Base-by-base conservation (phyloP, 30 jellyfish, hydroid and myxozoan species). In the Phacellophora camtschatica region DNA sequence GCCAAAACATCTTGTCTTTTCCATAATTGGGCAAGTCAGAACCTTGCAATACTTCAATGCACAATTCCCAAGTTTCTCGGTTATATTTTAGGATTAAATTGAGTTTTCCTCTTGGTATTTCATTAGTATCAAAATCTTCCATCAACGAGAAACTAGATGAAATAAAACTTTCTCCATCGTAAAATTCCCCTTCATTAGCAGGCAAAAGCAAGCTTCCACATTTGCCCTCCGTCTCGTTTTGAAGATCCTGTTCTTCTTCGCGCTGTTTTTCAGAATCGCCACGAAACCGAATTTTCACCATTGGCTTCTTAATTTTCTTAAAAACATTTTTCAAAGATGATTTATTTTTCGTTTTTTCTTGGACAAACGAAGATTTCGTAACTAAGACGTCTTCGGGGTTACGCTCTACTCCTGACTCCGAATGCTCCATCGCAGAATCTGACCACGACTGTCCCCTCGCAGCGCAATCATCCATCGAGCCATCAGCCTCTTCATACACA, bases 11-110 rank as follows among this genome's bases (percentile, higher is more conserved):
- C 42, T 75, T 75, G 25, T 79, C 96, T 18, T 62, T 69, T 22
- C 86, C 85, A 0, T 88, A 55, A n/a, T 82, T n/a, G 33, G 67
- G 32, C 34, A 93, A 69, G 53, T 78, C 87, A 20, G 83, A 80
- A 10, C 96, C 99, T 74, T 93, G 99, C 73, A 83, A 86, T 2
- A 76, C 96, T 29, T 90, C 97, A 4, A 93, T 71, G n/a, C 74
- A 37, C 46, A 93, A 28, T 43, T 35, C 57, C 97, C 96, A 86
- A 15, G 41, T 43, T 27, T 66, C 83, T 39, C 90, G 80, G 23
- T 79, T 89, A 66, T 93, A 93, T 32, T 81, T 75, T 5, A 77
- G 31, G 30, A 85, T 73, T 3, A 84, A 77, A 36, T 93, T 97
- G 35, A 93, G 12, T 25, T 96, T 84, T 18, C 99, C 91, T 12